Percentiles rank a stretch among this genome's conserved stretches.
Evolutionary conservation across 2,888 invertebrate species (phyloP).

Genomic region (Hedya salicella): DNA sequence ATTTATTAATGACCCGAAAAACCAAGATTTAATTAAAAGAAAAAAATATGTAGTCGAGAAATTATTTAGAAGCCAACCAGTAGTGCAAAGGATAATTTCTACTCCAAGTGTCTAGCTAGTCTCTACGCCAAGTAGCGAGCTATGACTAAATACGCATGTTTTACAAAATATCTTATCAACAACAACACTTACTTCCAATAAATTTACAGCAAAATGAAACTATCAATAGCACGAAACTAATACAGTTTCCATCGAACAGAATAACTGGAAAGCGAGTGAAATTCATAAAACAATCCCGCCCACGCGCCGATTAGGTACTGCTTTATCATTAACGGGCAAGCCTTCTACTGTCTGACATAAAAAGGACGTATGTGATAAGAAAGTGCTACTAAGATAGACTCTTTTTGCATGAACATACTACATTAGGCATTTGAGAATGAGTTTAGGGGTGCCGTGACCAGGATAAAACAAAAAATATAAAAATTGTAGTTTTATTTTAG

Average conservation of each 20-base stretch:
- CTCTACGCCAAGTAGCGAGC: not conserved
- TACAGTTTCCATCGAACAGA: constrained; percentile 34
- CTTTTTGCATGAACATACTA: not conserved
- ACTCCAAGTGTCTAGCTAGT: no score
- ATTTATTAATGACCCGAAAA: no score
- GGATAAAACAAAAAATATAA: not conserved
- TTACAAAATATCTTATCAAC: constrained; percentile 31
- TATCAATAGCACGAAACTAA: constrained; percentile 39
- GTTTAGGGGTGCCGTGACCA: constrained; percentile 17
- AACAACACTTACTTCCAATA: constrained; percentile 13
- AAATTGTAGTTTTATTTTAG: no score
- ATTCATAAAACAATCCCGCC: constrained; percentile 44
- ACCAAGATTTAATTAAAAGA: no score
- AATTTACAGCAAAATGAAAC: constrained; percentile 20
- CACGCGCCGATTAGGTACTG: constrained; percentile 29
- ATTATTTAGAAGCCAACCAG: no score
- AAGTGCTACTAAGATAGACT: not conserved
- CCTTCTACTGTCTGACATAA: not conserved
- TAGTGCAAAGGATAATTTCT: no score
- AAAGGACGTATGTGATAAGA: constrained; percentile 4
- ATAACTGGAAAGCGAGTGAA: constrained; percentile 42
- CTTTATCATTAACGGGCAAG: constrained; percentile 37
- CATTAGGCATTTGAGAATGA: constrained; percentile 23
- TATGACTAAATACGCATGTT: constrained; percentile 19
- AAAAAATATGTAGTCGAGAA: no score